These are phyloP conservation scores for Hypomecis punctinalis DNA, from an alignment of 2,888 invertebrate genomes.

Conservation along the genomic window DNA sequence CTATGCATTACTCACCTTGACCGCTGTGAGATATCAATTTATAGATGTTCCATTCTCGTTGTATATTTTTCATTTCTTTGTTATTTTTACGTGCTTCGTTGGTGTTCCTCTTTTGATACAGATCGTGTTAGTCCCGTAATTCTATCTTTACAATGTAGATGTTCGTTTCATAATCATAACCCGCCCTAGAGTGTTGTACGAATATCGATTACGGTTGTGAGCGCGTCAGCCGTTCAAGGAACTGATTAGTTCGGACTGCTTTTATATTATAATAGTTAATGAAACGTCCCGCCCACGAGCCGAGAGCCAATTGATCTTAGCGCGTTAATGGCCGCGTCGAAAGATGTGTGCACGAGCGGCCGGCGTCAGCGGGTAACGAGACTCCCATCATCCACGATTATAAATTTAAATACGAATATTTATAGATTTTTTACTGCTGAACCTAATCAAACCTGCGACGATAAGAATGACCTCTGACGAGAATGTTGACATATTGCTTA, in stretches of 20 bases:
- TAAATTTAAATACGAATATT: conserved; percentile 65
- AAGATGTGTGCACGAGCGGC: conserved; percentile 68
- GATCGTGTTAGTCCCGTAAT: conserved; percentile 33
- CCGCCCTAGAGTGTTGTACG: conserved; percentile 55
- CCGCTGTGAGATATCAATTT: conserved; percentile 72
- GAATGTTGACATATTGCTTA: conserved; percentile 45
- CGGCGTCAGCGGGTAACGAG: conserved; percentile 58
- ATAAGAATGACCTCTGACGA: conserved; percentile 40
- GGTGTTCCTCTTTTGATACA: conserved; percentile 53
- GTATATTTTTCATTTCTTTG: conserved; percentile 69
- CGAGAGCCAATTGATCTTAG: conserved; percentile 75
- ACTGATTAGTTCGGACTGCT: conserved; percentile 77
- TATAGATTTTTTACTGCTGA: conserved; percentile 59
- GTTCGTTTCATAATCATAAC: conserved; percentile 43
- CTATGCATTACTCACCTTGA: conserved; percentile 79
- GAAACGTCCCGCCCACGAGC: conserved; percentile 79
- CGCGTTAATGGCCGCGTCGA: conserved; percentile 75
- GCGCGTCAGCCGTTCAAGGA: conserved; percentile 65
- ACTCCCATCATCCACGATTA: conserved; percentile 63
- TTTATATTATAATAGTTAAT: conserved; percentile 81
- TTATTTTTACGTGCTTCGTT: conserved; percentile 61
- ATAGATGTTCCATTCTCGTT: conserved; percentile 66
- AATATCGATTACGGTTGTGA: conserved; percentile 61
- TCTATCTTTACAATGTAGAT: conserved; percentile 39
- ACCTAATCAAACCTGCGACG: conserved; percentile 57